Percentiles rank a stretch among this genome's conserved stretches.
Evolutionary conservation across 2,797 vertebrate genomes (phyloP).

Genomic region (Parauchenoglanis punctatus): DNA sequence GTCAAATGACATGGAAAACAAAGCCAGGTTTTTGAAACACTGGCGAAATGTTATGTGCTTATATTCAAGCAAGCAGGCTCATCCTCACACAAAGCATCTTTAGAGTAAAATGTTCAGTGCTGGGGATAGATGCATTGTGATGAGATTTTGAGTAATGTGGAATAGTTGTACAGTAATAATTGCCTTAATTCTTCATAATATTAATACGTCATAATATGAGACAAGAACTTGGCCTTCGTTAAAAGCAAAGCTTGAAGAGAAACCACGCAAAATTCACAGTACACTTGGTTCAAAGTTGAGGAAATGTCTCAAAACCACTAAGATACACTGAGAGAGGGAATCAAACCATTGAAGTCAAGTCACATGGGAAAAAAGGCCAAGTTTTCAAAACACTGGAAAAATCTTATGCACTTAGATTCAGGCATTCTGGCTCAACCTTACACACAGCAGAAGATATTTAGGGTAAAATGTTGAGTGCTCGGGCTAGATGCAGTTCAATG

Average conservation of each 20-base stretch:
- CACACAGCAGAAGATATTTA: not conserved
- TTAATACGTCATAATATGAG: not conserved
- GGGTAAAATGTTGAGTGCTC: not conserved
- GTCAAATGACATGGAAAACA: not conserved
- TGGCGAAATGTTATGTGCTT: not conserved
- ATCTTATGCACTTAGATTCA: not conserved
- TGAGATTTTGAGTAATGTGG: slow-evolving; percentile 5
- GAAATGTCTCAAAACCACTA: slow-evolving; percentile 37
- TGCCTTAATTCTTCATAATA: slow-evolving; percentile 11
- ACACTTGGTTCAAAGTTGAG: slow-evolving; percentile 30
- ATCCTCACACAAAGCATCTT: not conserved
- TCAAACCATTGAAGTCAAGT: slow-evolving; percentile 21
- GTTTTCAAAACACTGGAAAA: slow-evolving; percentile 24
- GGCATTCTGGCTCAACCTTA: not conserved
- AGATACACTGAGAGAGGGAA: slow-evolving; percentile 9
- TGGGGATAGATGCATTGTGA: not conserved
- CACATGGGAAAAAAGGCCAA: slow-evolving; percentile 1
- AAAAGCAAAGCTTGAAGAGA: not conserved
- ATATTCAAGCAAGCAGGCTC: not conserved
- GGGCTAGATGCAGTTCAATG: not conserved
- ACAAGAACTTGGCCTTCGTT: slow-evolving; percentile 7
- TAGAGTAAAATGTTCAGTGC: not conserved
- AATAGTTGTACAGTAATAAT: slow-evolving; percentile 3
- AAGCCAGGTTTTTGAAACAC: not conserved
- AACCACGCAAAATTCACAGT: not conserved